A percentile compares a stretch with the other conserved stretches of the same genome.
phyloP scores from a whole-genome alignment of 2,113 vertebrate genomes.

The Microcebus lehilahytsara region DNA sequence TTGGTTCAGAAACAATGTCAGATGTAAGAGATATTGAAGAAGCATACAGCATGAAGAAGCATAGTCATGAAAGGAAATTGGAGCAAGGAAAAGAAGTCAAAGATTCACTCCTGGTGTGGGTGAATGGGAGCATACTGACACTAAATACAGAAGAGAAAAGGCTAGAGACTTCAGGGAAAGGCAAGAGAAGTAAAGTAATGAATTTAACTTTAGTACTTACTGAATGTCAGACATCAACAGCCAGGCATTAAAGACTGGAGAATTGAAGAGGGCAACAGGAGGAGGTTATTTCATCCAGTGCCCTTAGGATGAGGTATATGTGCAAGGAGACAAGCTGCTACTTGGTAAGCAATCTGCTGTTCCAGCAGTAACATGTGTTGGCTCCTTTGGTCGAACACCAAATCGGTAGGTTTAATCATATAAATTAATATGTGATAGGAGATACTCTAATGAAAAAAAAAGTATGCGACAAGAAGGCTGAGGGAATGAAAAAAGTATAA shows the following conservation, averaged over 20 bases:
- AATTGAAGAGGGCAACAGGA: not conserved
- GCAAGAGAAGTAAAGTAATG: not conserved
- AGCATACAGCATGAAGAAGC: not conserved
- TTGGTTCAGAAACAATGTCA: not conserved
- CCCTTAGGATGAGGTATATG: fast-evolving
- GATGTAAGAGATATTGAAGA: not conserved
- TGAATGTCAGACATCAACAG: not conserved
- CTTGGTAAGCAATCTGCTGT: too few relatives aligned
- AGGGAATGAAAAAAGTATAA: not conserved
- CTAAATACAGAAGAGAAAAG: not conserved
- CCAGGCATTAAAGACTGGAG: not conserved
- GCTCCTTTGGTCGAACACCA: too few relatives aligned
- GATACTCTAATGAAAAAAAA: not conserved
- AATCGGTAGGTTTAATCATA: not conserved
- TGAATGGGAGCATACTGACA: not conserved
- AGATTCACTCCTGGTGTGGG: not conserved
- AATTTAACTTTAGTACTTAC: not conserved
- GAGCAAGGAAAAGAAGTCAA: not conserved
- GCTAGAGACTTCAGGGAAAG: not conserved
- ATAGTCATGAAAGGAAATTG: not conserved
- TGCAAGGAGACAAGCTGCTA: not conserved
- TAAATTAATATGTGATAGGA: not conserved
- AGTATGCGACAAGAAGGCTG: not conserved
- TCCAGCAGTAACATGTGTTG: not conserved
- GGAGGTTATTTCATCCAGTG: too few relatives aligned